These are phyloP conservation scores for Smutsia gigantea DNA, from an alignment of 2,797 vertebrate genomes.

Conservation along the genomic window DNA sequence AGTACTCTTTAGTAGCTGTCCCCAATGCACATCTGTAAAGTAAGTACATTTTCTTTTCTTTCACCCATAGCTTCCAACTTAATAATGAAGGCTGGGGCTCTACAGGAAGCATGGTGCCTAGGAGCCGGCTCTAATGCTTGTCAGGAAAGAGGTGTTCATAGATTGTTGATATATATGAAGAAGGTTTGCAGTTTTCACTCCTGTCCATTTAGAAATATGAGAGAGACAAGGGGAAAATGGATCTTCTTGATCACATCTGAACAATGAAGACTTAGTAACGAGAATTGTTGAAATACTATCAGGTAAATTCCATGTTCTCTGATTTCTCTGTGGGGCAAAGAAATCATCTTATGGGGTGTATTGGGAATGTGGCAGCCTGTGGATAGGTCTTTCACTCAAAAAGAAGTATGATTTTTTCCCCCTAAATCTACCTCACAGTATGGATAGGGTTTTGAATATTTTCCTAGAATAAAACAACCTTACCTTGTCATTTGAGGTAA, in stretches of 20 bases:
- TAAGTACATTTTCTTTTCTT: neutral
- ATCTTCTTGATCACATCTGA: neutral
- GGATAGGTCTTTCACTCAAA: neutral
- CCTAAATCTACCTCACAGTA: neutral
- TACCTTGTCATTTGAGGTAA: neutral
- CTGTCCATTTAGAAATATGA: neutral
- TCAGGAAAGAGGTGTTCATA: neutral
- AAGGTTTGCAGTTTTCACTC: neutral
- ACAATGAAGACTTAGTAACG: neutral
- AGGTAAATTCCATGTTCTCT: neutral
- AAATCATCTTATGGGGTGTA: neutral
- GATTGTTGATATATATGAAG: neutral
- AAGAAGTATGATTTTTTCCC: neutral
- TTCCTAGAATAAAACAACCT: neutral
- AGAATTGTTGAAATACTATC: neutral
- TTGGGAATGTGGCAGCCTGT: neutral
- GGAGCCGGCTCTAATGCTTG: neutral
- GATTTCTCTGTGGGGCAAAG: slow-evolving; percentile 28
- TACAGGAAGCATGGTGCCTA: neutral
- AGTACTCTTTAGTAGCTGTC: neutral
- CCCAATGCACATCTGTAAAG: neutral
- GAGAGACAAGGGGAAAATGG: neutral
- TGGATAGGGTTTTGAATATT: neutral
- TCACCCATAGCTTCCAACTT: neutral
- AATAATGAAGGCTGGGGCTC: neutral